Percentiles rank a stretch among this genome's conserved stretches.
Conservation (phyloP, 1,140 invertebrate genomes). For the Zaprionus taronus region DNA sequence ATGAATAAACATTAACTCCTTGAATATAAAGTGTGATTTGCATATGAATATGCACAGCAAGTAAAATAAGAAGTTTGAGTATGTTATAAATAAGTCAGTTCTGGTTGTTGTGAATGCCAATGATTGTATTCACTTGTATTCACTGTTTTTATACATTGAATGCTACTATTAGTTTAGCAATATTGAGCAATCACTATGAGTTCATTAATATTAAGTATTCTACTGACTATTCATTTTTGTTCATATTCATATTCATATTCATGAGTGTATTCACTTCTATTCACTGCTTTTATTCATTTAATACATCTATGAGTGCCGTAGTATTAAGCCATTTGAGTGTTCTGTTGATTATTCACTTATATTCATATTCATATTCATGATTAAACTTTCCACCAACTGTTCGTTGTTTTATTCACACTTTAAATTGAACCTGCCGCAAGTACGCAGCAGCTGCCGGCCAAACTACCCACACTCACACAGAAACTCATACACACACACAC, state of each 20-base stretch:
- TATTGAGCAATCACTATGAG: background rate
- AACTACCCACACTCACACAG: conserved; percentile 1
- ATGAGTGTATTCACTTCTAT: background rate
- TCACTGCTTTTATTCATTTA: background rate
- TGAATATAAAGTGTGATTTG: background rate
- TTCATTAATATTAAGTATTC: background rate
- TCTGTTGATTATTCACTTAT: background rate
- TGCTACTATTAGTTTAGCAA: background rate
- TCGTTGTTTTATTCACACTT: background rate
- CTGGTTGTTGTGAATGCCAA: background rate
- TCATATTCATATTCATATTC: background rate
- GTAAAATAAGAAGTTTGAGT: background rate
- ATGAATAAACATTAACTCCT: no score
- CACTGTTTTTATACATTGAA: background rate
- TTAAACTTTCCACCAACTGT: background rate
- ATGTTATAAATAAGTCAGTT: background rate
- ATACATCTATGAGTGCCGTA: no score
- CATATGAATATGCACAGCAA: background rate
- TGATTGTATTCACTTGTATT: conserved; percentile 6
- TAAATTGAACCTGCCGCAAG: conserved; percentile 9
- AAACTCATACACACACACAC: background rate
- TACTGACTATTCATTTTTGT: background rate
- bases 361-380: background rate
- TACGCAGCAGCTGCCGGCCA: conserved; percentile 21
- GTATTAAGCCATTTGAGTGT: no score